Percentiles rank a stretch among this genome's conserved stretches.
These are phyloP conservation scores for Tetraneura akinire DNA, from an alignment of 1,140 invertebrate genomes.

Conservation along the genomic window DNA sequence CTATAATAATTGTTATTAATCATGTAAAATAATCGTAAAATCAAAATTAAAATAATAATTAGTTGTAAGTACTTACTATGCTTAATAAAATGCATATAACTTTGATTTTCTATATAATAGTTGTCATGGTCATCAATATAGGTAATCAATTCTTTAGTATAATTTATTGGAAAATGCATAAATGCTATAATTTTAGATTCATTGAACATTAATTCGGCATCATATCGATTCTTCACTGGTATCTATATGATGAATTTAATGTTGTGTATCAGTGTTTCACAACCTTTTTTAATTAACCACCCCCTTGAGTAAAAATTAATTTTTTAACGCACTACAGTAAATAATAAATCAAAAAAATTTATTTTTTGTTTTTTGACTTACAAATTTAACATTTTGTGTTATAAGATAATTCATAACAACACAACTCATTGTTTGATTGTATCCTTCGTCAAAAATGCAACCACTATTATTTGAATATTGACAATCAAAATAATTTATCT, in stretches of 20 bases:
- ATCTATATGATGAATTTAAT: neutral
- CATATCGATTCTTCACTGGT: neutral
- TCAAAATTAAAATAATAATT: too few relatives aligned
- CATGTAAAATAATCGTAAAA: neutral
- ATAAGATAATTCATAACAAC: neutral
- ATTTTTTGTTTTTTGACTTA: neutral
- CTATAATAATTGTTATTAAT: neutral
- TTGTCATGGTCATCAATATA: neutral
- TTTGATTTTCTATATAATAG: neutral
- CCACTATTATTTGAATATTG: neutral
- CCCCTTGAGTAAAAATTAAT: too few relatives aligned
- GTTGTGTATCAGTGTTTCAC: too few relatives aligned
- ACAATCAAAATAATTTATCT: neutral
- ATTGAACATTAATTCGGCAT: neutral
- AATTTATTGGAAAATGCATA: conserved; percentile 16
- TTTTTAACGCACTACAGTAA: too few relatives aligned
- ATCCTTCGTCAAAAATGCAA: neutral
- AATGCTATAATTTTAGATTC: neutral
- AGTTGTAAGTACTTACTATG: neutral
- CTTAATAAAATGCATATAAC: neutral
- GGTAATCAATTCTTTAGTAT: neutral
- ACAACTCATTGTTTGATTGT: conserved; percentile 4
- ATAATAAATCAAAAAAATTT: too few relatives aligned
- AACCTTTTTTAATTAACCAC: too few relatives aligned
- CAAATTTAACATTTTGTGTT: neutral